Base-by-base conservation (phyloP, 2,797 vertebrate species). In the Psittacula echo region DNA sequence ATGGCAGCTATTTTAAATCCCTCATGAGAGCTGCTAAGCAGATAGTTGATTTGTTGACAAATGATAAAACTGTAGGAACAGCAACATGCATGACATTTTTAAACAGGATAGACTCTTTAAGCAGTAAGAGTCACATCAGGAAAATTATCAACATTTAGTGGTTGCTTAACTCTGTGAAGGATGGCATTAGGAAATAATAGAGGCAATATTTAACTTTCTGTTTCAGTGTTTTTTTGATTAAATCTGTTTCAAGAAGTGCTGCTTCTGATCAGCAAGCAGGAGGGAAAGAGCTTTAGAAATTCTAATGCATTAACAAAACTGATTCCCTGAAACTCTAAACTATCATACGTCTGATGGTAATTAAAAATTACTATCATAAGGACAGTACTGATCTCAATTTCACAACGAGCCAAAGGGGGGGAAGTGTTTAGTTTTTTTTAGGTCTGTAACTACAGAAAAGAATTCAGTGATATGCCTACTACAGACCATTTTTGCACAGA, bases 1-100 rank as follows among this genome's bases (percentile, higher is more conserved):
- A 97, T 97, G 97, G 97, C 7, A 94, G 94, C 93, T 97, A 85
- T 97, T 98, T 98, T 97, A 98, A 98, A 98, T 97, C 97, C 95
- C 98, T 98, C 97, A 77, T 81, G 97, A 98, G 98, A 90, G 96
- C 96, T 95, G 93, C 98, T 97, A 98, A 97, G 87, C 96, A 98
- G 97, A 97, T 98, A 97, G 97, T 96, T 98, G 98, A 98, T 98
- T 97, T 98, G 98, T 98, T 98, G 98, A 98, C 97, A 98, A 98
- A 98, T 98, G 97, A 97, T 97, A 97, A 97, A 98, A 98, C 93
- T 95, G 88, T 85, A 96, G 95, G 90, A 95, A 98, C 90, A 95
- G 95, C 94, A 98, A 94, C 96, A 98, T 94, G 92, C 96, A 82
- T 97, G 94, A 97, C 96, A 97, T 98, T 97, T 98, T 97, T 92